Conservation (phyloP, 2,113 vertebrate genomes). For the Erythrolamprus reginae region DNA sequence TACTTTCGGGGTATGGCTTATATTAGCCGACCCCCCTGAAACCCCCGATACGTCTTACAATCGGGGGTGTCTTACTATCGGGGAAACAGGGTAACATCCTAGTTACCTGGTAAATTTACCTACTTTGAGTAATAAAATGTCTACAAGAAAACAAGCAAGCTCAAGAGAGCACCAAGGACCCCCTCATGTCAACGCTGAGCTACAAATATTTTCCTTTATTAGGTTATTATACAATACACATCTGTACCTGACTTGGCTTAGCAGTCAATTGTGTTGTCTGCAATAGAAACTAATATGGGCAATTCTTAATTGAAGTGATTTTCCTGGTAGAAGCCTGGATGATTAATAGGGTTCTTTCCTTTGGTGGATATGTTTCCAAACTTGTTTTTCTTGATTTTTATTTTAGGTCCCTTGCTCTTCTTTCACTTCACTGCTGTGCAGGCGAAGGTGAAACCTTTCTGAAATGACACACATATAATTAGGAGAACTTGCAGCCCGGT, state of each 20-base stretch:
- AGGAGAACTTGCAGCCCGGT: conserved; percentile 45
- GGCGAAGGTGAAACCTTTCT: background rate
- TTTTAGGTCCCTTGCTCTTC: background rate
- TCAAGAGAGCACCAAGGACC: too few species aligned
- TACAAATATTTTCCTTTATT: too few species aligned
- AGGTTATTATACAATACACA: background rate
- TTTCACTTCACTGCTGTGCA: background rate
- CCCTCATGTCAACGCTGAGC: too few species aligned
- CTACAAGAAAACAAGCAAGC: too few species aligned
- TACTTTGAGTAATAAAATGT: too few species aligned
- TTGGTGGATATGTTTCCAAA: accelerated
- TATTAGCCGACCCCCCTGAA: too few species aligned
- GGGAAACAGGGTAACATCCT: too few species aligned
- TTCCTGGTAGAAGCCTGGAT: background rate
- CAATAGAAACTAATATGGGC: accelerated
- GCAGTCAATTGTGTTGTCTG: accelerated
- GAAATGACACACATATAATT: conserved; percentile 50
- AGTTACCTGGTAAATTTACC: too few species aligned
- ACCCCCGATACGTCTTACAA: too few species aligned
- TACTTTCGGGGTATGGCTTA: too few species aligned
- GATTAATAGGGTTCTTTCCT: background rate
- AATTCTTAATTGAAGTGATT: background rate
- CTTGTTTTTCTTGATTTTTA: background rate
- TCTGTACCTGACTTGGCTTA: background rate
- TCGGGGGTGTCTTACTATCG: too few species aligned